Evolutionary conservation across 2,888 invertebrate species (phyloP), one percentile per base, ranked within the genome.

Genomic region (Tiphia femorata): DNA sequence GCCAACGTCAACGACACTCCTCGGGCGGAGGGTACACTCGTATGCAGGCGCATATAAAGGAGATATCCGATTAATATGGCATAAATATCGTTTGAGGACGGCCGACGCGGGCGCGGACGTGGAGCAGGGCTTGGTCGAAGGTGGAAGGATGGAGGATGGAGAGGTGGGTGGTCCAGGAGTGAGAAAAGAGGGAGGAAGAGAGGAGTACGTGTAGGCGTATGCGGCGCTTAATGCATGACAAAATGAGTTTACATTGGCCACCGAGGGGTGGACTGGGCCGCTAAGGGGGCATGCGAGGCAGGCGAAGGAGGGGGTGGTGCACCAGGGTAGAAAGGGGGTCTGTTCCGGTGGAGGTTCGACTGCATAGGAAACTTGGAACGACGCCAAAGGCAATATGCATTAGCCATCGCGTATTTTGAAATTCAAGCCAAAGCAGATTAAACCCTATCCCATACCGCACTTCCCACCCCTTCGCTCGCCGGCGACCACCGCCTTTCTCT

Each of bases 361-460:
- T 60, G 74, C 70, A 72, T 73, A 69, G 74, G 66, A 53, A 65
- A 77, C 62, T 79, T 82, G 81, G 81, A 77, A 51, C 51, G 20
- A 29, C 44, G 81, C 81, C 82, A 82, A 79, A 77, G 72, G 77
- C 76, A 81, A 80, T 78, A 78, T 79, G 79, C 76, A 80, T 81
- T 80, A 79, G 77, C 76, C 67, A 75, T 78, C 76, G 72, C 72
- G 73, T 72, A 77, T 78, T 70, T 79, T 76, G 78, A 79, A 77
- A 79, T 80, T 78, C 77, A 74, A 79, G 76, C 77, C 72, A 73
- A 78, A 78, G 77, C 80, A 76, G 78, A 81, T 81, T 81, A 80
- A 81, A 81, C 76, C 56, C 62, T 59, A 67, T 56, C 69, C 75
- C 67, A 58, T 65, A 49, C 57, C 29, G 37, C 43, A 37, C 40